Conservation (phyloP, 2,797 vertebrate species). For the Oophaga sylvatica region DNA sequence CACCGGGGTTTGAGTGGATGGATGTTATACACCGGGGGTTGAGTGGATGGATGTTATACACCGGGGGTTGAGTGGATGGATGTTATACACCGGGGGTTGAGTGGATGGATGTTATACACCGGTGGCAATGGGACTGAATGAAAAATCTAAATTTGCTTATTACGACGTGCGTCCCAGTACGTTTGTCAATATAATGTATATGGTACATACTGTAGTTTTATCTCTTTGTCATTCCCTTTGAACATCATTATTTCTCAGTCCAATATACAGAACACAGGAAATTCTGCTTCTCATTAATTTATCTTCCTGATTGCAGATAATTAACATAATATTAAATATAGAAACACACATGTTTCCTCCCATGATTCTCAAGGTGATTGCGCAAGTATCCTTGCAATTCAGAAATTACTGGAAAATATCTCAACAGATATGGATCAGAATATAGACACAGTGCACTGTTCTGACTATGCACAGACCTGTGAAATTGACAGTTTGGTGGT, state of each 20-base stretch:
- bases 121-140: too few relatives aligned
- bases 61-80: fast-evolving
- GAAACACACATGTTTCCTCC: background rate
- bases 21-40: too few relatives aligned
- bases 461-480: too few relatives aligned
- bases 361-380: background rate
- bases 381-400: background rate
- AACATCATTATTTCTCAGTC: background rate
- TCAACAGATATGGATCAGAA: background rate
- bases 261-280: background rate
- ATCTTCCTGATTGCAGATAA: conserved; percentile 34
- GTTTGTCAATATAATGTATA: too few relatives aligned
- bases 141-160: too few relatives aligned
- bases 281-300: conserved; percentile 17
- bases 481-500: too few relatives aligned
- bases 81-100: too few relatives aligned
- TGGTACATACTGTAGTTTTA: too few relatives aligned
- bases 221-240: background rate
- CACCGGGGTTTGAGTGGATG: fast-evolving
- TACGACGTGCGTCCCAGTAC: too few relatives aligned
- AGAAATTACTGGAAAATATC: background rate
- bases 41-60: too few relatives aligned
- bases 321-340: conserved; percentile 17
- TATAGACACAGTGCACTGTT: background rate
- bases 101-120: too few relatives aligned